Evolutionary conservation across 2,113 vertebrate species (phyloP).

Genomic region (Pontoporia blainvillei): DNA sequence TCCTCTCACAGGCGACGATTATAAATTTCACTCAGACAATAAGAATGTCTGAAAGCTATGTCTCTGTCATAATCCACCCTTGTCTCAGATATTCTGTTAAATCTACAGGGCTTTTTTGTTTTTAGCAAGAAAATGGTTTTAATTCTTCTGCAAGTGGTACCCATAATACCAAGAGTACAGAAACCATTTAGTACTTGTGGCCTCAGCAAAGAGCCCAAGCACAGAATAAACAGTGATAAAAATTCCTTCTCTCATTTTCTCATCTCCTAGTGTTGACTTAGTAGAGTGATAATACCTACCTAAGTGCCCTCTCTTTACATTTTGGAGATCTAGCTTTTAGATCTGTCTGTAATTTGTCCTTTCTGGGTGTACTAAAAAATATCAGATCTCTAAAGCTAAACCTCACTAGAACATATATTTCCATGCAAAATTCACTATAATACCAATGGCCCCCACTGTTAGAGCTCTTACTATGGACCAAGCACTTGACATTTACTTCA

Average conservation of each 20-base stretch:
- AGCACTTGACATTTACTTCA: neutral
- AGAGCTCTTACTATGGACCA: neutral
- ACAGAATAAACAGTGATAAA: neutral
- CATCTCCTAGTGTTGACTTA: neutral
- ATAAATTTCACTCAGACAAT: neutral
- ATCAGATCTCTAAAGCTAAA: neutral
- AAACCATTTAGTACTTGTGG: neutral
- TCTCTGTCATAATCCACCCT: neutral
- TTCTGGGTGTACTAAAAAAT: neutral
- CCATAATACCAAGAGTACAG: neutral
- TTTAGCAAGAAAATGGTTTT: neutral
- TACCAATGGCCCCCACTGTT: neutral
- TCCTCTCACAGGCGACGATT: neutral
- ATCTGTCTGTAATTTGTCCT: neutral
- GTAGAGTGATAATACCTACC: neutral
- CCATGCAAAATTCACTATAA: neutral
- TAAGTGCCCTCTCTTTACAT: neutral
- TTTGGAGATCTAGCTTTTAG: neutral
- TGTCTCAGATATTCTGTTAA: neutral
- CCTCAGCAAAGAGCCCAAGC: neutral
- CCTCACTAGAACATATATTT: neutral
- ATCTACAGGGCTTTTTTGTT: neutral
- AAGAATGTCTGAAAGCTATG: neutral
- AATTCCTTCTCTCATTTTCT: neutral
- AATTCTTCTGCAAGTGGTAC: neutral